phyloP scores from a whole-genome alignment of 2,888 invertebrate genomes.

The Drosophila kokeensis region DNA sequence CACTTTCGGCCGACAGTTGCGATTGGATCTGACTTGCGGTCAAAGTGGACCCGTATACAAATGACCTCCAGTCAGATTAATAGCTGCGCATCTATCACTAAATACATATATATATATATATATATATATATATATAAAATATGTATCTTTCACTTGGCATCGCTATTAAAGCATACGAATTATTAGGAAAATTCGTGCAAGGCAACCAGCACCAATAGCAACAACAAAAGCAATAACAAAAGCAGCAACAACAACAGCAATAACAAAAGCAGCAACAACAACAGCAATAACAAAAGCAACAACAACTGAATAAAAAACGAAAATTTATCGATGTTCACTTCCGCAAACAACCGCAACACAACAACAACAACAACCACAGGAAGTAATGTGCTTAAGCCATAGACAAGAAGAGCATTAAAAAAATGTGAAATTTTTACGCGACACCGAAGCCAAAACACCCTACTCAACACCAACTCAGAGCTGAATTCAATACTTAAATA shows the following conservation, averaged over 20 bases:
- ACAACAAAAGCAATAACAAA: conserved; percentile 19
- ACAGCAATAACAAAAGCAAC: conserved; percentile 17
- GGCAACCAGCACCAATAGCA: conserved; percentile 17
- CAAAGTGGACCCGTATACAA: conserved; percentile 24
- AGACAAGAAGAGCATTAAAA: conserved; percentile 41
- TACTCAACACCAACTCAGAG: not conserved
- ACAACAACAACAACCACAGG: conserved; percentile 50
- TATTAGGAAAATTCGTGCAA: conserved; percentile 58
- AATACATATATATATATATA: conserved; percentile 4
- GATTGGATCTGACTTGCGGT: conserved; percentile 24
- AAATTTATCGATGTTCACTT: conserved; percentile 74
- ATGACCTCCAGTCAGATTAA: conserved; percentile 47
- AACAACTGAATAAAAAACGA: conserved; percentile 67
- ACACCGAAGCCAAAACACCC: conserved; percentile 25
- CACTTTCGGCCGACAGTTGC: conserved; percentile 13
- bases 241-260: conserved; percentile 8
- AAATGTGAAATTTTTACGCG: not conserved
- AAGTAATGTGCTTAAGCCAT: conserved; percentile 57
- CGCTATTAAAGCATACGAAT: conserved; percentile 52
- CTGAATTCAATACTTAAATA: not conserved
- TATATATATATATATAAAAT: not conserved
- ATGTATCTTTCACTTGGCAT: conserved; percentile 43
- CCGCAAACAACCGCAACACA: conserved; percentile 63
- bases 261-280: conserved; percentile 21
- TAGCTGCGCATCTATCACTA: conserved; percentile 36